A percentile compares a stretch with the other conserved stretches of the same genome.
Evolutionary conservation across 92 coral and sea anemone species (phyloP).

Genomic region (Hydrozoanthus gracilis): DNA sequence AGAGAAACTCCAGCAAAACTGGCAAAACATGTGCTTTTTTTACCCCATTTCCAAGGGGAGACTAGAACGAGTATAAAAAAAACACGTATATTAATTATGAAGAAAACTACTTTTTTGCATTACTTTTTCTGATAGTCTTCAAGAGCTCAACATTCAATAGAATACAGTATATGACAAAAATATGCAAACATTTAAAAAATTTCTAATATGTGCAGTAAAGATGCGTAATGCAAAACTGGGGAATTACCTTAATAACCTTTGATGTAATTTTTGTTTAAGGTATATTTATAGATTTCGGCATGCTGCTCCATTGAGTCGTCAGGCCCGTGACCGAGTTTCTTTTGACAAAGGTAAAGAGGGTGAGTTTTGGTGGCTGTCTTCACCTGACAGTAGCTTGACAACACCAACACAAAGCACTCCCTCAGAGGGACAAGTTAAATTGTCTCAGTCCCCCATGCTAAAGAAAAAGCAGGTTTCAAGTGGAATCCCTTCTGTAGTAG

Average conservation of each 20-base stretch:
- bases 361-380: conserved; percentile 89
- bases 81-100: no score
- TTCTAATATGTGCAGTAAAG: background rate
- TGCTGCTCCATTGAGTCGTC: conserved; percentile 88
- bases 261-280: conserved; percentile 54
- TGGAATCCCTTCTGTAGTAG: conserved; percentile 39
- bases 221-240: background rate
- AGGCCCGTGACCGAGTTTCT: conserved; percentile 67
- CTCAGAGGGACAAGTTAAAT: conserved; percentile 57
- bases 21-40: no score
- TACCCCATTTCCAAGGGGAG: no score
- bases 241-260: background rate
- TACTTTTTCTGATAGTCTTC: no score
- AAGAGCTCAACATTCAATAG: no score
- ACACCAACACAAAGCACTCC: conserved; percentile 86
- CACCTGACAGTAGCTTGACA: conserved; percentile 91
- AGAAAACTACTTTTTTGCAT: no score
- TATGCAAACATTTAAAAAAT: no score
- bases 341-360: conserved; percentile 67
- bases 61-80: no score
- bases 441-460: conserved; percentile 56
- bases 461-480: conserved; percentile 34
- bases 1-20: no score
- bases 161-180: no score
- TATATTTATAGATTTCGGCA: conserved; percentile 91